A percentile compares a stretch with the other conserved stretches of the same genome.
Conservation (phyloP, 2,888 invertebrate species). For the Mongoloraphidia duomilia region DNA sequence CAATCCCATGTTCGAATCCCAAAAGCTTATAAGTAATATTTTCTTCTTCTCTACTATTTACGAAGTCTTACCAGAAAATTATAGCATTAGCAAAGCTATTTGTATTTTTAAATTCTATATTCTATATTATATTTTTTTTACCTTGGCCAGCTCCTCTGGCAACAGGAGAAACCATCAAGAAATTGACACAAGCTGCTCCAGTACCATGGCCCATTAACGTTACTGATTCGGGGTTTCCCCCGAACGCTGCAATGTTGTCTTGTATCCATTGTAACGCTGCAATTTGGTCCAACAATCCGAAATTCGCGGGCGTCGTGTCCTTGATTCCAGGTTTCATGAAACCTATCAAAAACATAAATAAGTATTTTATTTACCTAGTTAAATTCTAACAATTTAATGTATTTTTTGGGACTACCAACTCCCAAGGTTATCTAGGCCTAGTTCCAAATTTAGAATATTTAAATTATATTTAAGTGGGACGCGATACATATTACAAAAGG, state of each 20-base stretch:
- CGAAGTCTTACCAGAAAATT: no score
- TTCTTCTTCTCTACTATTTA: no score
- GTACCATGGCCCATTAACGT: constrained; percentile 92
- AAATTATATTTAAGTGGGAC: no score
- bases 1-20: no score
- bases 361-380: not conserved
- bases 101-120: no score
- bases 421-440: not conserved
- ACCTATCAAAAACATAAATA: constrained; percentile 42
- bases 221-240: constrained; percentile 75
- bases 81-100: no score
- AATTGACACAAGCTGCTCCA: constrained; percentile 87
- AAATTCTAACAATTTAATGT: not conserved
- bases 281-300: constrained; percentile 85
- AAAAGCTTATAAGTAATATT: no score
- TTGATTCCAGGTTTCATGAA: constrained; percentile 65
- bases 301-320: constrained; percentile 68
- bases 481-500: no score
- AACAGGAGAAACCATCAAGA: constrained; percentile 85
- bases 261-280: constrained; percentile 92
- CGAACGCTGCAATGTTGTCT: constrained; percentile 81
- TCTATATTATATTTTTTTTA: constrained; percentile 22
- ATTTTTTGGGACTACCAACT: not conserved
- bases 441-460: no score
- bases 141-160: constrained; percentile 38